Evolutionary conservation across 1,140 invertebrate genomes (phyloP).

Genomic region (Yoshiicerus persimilis): DNA sequence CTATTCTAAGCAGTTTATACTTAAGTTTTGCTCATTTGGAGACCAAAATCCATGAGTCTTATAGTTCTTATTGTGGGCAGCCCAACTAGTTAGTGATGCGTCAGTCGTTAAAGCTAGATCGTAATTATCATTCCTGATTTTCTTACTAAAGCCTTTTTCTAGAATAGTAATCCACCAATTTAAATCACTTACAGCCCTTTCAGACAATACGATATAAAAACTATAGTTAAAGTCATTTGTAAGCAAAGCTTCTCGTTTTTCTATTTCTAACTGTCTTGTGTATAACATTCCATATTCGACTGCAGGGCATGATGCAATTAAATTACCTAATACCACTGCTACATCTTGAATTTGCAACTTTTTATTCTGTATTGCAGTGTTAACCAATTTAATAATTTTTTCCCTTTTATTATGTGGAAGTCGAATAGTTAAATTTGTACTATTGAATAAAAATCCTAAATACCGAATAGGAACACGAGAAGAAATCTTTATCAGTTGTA

Average conservation of each 20-base stretch:
- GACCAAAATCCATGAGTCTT: background rate
- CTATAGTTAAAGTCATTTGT: background rate
- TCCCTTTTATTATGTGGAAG: background rate
- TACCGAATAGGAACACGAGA: background rate
- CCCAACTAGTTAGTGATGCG: background rate
- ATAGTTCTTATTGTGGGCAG: background rate
- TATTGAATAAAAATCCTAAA: constrained; percentile 30
- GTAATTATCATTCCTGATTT: background rate
- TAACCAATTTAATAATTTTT: background rate
- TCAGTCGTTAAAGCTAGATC: background rate
- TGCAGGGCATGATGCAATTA: background rate
- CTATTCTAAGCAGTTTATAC: background rate
- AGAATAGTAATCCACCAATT: background rate
- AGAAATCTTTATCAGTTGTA: background rate
- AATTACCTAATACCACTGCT: background rate
- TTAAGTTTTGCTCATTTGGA: background rate
- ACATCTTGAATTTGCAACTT: background rate
- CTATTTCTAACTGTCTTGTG: background rate
- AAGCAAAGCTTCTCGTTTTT: background rate
- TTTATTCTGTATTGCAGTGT: background rate
- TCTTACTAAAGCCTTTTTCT: background rate
- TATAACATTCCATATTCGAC: background rate
- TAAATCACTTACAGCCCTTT: background rate
- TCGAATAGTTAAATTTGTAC: background rate
- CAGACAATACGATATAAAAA: background rate